Conservation (phyloP, 2,113 vertebrate species). For the Turnix velox region DNA sequence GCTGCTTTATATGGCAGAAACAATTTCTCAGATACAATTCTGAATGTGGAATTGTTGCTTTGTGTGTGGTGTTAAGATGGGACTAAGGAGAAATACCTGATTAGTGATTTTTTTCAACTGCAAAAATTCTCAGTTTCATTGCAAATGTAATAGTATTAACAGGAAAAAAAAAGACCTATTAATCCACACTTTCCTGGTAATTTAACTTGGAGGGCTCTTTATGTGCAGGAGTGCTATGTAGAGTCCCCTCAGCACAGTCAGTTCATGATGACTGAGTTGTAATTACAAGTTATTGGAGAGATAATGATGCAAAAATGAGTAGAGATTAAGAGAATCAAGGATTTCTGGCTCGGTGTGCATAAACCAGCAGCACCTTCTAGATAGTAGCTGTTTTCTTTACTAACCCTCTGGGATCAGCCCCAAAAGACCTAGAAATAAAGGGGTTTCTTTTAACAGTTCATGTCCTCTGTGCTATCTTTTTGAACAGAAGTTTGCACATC, state of each 20-base stretch:
- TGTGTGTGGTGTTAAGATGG: fast-evolving
- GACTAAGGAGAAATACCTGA: background rate
- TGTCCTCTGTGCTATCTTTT: background rate
- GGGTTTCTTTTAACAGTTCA: background rate
- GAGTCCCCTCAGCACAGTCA: background rate
- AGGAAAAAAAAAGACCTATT: background rate
- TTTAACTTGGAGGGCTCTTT: background rate
- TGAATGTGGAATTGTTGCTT: background rate
- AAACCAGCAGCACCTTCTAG: background rate
- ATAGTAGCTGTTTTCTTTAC: background rate
- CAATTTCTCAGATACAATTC: background rate
- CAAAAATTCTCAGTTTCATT: background rate
- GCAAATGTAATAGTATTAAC: background rate
- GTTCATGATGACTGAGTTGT: background rate
- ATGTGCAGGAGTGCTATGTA: background rate
- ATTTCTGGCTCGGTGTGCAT: background rate
- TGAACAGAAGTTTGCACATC: background rate
- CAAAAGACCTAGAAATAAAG: background rate
- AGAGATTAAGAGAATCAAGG: background rate
- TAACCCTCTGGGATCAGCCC: background rate
- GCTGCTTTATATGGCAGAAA: background rate
- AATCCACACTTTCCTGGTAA: background rate
- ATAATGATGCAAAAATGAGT: background rate
- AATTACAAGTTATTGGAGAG: background rate
- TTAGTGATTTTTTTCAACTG: background rate